Conservation (phyloP, 2,888 invertebrate genomes). For the Mesopsocus fuscifrons region DNA sequence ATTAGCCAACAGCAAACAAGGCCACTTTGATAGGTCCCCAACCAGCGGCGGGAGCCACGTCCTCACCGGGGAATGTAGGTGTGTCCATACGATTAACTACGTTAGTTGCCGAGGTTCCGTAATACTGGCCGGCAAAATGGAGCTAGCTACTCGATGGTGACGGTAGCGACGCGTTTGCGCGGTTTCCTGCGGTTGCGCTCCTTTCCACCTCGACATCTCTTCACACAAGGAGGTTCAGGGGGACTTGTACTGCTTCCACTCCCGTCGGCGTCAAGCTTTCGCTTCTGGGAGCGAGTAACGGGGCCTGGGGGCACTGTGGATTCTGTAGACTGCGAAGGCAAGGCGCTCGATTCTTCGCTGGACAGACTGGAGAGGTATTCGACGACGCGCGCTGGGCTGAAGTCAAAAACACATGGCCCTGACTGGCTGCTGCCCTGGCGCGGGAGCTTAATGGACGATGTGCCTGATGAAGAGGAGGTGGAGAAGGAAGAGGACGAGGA, state of each 20-base stretch:
- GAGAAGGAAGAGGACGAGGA: conserved; percentile 27
- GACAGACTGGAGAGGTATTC: conserved; percentile 31
- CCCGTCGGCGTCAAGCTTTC: conserved; percentile 19
- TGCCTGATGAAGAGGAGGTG: conserved; percentile 24
- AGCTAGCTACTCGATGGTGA: neutral
- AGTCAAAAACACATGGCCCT: conserved; percentile 26
- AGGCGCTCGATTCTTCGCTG: conserved; percentile 21
- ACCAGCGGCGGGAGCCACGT: too few relatives aligned
- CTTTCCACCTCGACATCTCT: neutral
- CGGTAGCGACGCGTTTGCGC: neutral
- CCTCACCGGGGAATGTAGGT: too few relatives aligned
- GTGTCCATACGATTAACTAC: too few relatives aligned
- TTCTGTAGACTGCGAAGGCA: neutral
- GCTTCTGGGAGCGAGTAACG: conserved; percentile 23
- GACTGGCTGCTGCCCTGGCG: conserved; percentile 19
- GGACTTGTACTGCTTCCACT: conserved; percentile 6
- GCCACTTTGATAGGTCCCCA: too few relatives aligned
- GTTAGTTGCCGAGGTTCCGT: too few relatives aligned
- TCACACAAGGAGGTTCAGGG: neutral
- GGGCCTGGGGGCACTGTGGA: conserved; percentile 18
- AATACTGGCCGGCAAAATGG: too few relatives aligned
- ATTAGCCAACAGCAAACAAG: too few relatives aligned
- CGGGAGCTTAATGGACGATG: conserved; percentile 21
- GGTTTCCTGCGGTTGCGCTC: conserved; percentile 5
- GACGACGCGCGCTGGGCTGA: conserved; percentile 28